These are phyloP conservation scores for Neodon shergylaensis DNA, from an alignment of 2,113 vertebrate genomes.

Conservation along the genomic window DNA sequence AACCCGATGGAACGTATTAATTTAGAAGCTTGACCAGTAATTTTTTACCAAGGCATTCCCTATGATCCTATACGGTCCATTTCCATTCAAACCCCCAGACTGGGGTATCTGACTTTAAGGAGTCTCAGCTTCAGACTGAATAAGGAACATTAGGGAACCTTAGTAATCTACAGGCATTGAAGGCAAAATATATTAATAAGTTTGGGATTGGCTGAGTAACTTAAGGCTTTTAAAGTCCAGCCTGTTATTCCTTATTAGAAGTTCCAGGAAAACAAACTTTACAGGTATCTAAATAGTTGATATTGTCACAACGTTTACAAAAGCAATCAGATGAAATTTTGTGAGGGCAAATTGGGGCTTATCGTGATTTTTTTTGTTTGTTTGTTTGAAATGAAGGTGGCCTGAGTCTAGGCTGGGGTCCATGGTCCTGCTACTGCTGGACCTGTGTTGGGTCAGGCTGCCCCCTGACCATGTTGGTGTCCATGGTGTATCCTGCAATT, in stretches of 20 bases:
- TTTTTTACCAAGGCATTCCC: neutral
- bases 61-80: neutral
- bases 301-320: neutral
- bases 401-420: neutral
- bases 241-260: neutral
- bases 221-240: neutral
- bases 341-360: neutral
- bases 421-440: neutral
- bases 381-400: neutral
- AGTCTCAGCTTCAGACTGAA: neutral
- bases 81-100: neutral
- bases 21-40: neutral
- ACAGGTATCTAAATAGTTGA: neutral
- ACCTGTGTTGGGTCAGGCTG: no score
- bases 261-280: neutral
- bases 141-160: neutral
- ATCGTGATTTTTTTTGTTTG: neutral
- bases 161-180: neutral
- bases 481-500: no score
- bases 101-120: neutral
- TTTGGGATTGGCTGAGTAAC: neutral
- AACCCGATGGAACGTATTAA: neutral
- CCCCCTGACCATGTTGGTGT: no score
- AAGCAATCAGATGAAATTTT: neutral
- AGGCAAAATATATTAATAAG: neutral